phyloP scores from a whole-genome alignment of 2,113 vertebrate genomes.

The Jaculus jaculus region DNA sequence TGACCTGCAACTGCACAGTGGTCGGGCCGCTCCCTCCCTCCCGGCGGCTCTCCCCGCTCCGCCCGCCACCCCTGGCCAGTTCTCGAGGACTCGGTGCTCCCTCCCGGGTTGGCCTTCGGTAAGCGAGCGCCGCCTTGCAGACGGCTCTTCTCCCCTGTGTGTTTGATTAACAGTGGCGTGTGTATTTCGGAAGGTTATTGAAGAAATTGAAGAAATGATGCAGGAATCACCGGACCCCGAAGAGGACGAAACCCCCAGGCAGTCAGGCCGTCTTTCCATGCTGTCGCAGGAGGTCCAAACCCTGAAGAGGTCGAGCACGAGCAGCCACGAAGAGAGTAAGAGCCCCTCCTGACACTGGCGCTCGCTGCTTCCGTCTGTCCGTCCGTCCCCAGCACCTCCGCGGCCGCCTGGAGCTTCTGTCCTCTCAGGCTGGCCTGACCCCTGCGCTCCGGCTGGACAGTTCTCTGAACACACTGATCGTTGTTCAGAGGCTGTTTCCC shows the following conservation, averaged over 20 bases:
- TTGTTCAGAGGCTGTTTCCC: background rate
- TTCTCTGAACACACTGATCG: too few species aligned
- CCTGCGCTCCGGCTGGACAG: too few species aligned
- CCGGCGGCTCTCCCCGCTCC: too few species aligned
- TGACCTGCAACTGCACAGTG: too few species aligned
- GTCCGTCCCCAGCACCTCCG: too few species aligned
- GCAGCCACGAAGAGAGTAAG: conserved; percentile 95
- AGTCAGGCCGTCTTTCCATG: conserved; percentile 91
- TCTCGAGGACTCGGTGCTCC: too few species aligned
- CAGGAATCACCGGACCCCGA: conserved; percentile 97
- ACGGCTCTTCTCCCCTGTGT: background rate
- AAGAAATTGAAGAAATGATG: conserved; percentile 99
- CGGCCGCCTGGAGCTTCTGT: too few species aligned
- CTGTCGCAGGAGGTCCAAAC: conserved; percentile 94
- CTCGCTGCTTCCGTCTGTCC: too few species aligned
- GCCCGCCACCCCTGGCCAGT: too few species aligned
- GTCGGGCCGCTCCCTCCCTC: too few species aligned
- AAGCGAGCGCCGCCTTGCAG: background rate
- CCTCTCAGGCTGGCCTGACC: too few species aligned
- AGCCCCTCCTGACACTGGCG: background rate
- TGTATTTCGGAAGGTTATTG: conserved; percentile 90
- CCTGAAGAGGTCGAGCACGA: conserved; percentile 90
- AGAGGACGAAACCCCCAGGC: conserved; percentile 91
- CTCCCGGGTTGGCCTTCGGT: background rate
- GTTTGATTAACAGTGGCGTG: conserved; percentile 5